phyloP scores from a whole-genome alignment of 2,888 invertebrate species.

The Zelleria hepariella region DNA sequence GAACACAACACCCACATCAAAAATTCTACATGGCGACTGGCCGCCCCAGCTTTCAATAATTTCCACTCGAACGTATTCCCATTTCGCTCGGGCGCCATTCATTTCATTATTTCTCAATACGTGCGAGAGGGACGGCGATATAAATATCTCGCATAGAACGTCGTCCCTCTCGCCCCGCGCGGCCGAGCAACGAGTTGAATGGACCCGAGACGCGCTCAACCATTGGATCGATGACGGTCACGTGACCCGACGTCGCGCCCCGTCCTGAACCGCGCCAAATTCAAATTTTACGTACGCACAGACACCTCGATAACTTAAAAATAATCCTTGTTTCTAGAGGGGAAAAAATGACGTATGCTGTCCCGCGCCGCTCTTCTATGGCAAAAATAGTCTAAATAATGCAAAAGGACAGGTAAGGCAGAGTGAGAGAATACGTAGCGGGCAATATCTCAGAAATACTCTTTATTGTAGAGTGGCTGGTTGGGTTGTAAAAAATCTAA shows the following conservation, averaged over 20 bases:
- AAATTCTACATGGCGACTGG: constrained; percentile 68
- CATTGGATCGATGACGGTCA: constrained; percentile 71
- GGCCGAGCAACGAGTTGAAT: constrained; percentile 56
- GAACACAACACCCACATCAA: constrained; percentile 70
- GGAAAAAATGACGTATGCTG: too few relatives aligned
- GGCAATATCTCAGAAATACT: too few relatives aligned
- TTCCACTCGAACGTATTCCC: constrained; percentile 65
- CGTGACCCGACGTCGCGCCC: constrained; percentile 56
- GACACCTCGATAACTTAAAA: neutral
- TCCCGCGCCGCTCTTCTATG: too few relatives aligned
- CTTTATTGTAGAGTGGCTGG: too few relatives aligned
- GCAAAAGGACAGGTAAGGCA: too few relatives aligned
- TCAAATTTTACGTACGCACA: neutral
- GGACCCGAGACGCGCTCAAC: constrained; percentile 71
- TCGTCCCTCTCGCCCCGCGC: constrained; percentile 1
- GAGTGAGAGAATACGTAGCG: too few relatives aligned
- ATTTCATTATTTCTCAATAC: constrained; percentile 65
- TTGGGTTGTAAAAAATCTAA: constrained; percentile 8
- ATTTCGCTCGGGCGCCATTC: constrained; percentile 68
- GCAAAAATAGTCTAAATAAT: too few relatives aligned
- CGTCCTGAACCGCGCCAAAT: constrained; percentile 5
- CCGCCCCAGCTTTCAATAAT: constrained; percentile 64
- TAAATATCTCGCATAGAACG: constrained; percentile 42
- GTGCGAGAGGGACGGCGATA: constrained; percentile 53
- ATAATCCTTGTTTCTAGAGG: neutral